These are phyloP conservation scores for Ameiurus melas DNA, from an alignment of 2,113 vertebrate species.

Conservation along the genomic window DNA sequence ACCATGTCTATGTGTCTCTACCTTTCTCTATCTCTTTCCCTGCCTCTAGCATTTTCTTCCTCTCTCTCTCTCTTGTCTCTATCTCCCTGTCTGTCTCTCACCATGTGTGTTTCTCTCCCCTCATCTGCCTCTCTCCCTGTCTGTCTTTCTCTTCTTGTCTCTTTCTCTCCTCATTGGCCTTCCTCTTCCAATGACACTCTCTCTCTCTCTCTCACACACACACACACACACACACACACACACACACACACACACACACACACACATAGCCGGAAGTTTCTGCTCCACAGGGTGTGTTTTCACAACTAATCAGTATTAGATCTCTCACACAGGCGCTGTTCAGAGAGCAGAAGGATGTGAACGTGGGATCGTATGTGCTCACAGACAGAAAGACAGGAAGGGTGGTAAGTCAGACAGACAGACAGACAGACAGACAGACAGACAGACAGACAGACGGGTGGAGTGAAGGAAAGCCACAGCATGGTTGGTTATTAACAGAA, in stretches of 20 bases:
- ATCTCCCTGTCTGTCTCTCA: too few relatives aligned
- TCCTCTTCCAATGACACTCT: not conserved
- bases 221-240: too few relatives aligned
- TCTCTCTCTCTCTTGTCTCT: not conserved
- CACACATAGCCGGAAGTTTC: not conserved
- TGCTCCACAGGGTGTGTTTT: not conserved
- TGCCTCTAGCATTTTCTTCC: not conserved
- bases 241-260: not conserved
- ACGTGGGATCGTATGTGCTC: not conserved
- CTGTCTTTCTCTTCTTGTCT: not conserved
- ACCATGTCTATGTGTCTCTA: not conserved
- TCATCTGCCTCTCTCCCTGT: not conserved
- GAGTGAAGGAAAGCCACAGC: conserved; percentile 7
- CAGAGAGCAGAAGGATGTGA: not conserved
- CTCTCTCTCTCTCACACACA: not conserved
- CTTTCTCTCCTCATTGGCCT: not conserved
- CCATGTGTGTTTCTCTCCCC: not conserved
- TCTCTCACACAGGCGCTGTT: not conserved
- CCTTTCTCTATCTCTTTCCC: not conserved
- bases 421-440: not conserved
- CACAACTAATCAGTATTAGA: not conserved
- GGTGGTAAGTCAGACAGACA: not conserved
- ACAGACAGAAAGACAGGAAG: not conserved
- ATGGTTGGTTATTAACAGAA: not conserved
- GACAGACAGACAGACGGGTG: not conserved